Evolutionary conservation across 2,888 invertebrate species (phyloP), one percentile per base, ranked within the genome.

Genomic region (Meganola albula): DNA sequence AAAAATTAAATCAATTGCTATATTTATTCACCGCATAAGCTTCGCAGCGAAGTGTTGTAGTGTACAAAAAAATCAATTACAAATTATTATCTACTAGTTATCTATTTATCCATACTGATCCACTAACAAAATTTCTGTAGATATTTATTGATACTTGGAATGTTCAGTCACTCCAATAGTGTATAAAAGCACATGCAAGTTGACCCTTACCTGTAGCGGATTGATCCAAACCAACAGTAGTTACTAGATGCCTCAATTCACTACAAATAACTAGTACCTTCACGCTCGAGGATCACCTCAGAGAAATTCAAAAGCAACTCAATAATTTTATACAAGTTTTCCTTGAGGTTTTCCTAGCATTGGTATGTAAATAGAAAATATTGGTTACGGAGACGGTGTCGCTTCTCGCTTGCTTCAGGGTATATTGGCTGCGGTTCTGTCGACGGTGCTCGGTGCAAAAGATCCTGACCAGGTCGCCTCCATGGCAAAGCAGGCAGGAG

Each of bases 401-500:
- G 85, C 85, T 87, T 87, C 82, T 88, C 79, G 86, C 87, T 87
- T 88, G 84, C 87, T 87, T 90, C 93, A 96, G 96, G 93, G 93
- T 87, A 91, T 96, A 88, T 92, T 96, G 91, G 93, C 94, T 79
- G 94, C 94, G 86, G 92, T 96, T 84, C 91, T 96, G 88, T 93
- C 94, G 79, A 92, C 94, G 85, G 90, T 96, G 88, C 91, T 96
- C 88, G 95, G 95, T 88, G 91, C 92, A 85, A 93, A 93, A 90
- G 93, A 96, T 88, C 95, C 95, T 74, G 92, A 93, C 84, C 95
- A 95, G 88, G 93, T 95, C 85, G 92, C 94, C 88, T 92, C 92
- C 88, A 94, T 96, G 93, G 96, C 95, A 88, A 95, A 94, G 88
- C 95, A 96, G 87, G 95, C 96, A 85, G 93, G 95, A 86, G 95